Evolutionary conservation across 2,113 vertebrate species (phyloP), one percentile per base, ranked within the genome.

Genomic region (Leptosomus discolor): DNA sequence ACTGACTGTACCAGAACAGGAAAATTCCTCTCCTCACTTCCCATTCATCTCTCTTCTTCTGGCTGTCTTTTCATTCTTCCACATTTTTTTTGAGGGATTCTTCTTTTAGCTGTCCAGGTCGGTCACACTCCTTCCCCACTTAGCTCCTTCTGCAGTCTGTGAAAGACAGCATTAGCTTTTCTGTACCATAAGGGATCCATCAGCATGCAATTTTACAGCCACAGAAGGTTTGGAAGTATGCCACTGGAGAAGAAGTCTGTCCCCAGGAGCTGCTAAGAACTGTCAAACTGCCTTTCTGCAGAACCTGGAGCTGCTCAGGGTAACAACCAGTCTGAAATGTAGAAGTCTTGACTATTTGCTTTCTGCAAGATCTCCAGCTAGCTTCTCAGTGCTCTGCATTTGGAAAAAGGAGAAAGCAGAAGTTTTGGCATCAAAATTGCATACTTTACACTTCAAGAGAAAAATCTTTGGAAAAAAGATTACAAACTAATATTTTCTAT

Each of bases 191-290:
- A 89, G 81, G 81, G 39, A 93, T 87, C 80, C 39, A 71, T 85
- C 84, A 95, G 24, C 61, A 85, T 85, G 77, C 43, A 85, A 41
- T 87, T 95, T 93, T 86, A 88, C 63, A 95, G 65, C 61, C 57
- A 1, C 94, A 96, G 93, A 96, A 95, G 84, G 60, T 64, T 76
- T 97, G 96, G 93, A 96, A 96, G 21, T 19, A 6, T 96, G 93
- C 95, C 94, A 94, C 36, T 68, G 84, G 80, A 87, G 76, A 86
- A 68, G 53, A 69, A 79, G 45, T 87, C 73, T 94, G 56, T 93
- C 94, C 65, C 39, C 50, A 88, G 37, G 65, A 94, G 73, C 65
- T 93, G 73, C 84, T 92, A 85, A 92, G 91, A 94, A 45, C 73
- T 85, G 94, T 95, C 85, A 95, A 51, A 91, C 32, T 93, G 91